These are phyloP conservation scores for Myrmecobius fasciatus DNA, from an alignment of 2,113 vertebrate genomes.

Conservation along the genomic window DNA sequence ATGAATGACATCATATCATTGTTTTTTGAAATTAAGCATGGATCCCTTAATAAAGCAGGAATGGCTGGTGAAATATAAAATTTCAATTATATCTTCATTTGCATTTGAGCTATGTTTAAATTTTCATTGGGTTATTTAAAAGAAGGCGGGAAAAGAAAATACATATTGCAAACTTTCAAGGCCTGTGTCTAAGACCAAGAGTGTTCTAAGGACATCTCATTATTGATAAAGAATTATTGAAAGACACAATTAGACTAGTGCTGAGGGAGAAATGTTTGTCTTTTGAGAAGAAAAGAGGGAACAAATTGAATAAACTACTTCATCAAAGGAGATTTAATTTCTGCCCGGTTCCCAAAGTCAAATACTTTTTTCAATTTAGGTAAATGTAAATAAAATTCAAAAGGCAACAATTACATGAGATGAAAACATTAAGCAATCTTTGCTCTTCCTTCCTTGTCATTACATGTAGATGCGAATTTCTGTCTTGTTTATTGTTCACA, in stretches of 20 bases:
- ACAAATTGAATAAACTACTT: conserved; percentile 58
- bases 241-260: conserved; percentile 27
- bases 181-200: conserved; percentile 36
- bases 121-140: conserved; percentile 22
- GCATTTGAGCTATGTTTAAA: conserved; percentile 23
- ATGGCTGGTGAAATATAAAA: conserved; percentile 41
- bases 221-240: conserved; percentile 32
- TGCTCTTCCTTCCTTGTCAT: conserved; percentile 25
- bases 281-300: conserved; percentile 57
- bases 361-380: conserved; percentile 58
- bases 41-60: conserved; percentile 56
- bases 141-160: background rate
- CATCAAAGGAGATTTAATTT: conserved; percentile 55
- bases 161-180: conserved; percentile 28
- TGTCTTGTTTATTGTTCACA: conserved; percentile 26
- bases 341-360: conserved; percentile 36
- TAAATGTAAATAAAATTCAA: conserved; percentile 56
- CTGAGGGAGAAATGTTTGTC: conserved; percentile 52
- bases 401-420: conserved; percentile 31
- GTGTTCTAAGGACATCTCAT: conserved; percentile 34
- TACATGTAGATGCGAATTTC: conserved; percentile 30
- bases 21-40: conserved; percentile 49
- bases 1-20: conserved; percentile 47
- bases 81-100: conserved; percentile 6
- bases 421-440: conserved; percentile 38